Evolutionary conservation across 2,888 invertebrate species (phyloP).

Genomic region (Chromoteleia sp.): DNA sequence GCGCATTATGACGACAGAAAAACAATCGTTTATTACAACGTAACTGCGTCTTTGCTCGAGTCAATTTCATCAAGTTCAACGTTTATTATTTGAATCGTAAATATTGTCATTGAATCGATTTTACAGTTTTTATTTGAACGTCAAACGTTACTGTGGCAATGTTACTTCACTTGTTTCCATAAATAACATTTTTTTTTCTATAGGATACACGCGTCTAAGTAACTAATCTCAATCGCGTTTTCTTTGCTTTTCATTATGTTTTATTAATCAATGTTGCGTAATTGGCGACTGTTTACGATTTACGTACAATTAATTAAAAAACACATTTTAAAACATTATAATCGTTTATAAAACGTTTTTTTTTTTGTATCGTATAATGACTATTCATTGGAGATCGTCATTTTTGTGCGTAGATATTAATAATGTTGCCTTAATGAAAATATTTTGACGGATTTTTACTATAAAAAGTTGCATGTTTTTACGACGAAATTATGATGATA

Average conservation of each 20-base stretch:
- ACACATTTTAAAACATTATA: too few species aligned
- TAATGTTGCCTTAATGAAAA: too few species aligned
- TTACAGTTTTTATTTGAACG: not conserved
- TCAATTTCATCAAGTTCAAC: not conserved
- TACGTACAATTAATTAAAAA: not conserved
- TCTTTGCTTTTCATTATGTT: constrained; percentile 2
- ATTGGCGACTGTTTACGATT: not conserved
- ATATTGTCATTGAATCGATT: not conserved
- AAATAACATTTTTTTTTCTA: not conserved
- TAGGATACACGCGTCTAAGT: not conserved
- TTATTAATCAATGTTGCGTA: not conserved
- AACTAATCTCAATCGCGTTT: not conserved
- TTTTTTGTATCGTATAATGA: too few species aligned
- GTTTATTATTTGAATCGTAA: not conserved
- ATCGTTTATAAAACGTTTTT: too few species aligned
- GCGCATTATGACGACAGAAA: not conserved
- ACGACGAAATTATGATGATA: too few species aligned
- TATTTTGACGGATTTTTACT: too few species aligned
- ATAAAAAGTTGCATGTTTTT: too few species aligned
- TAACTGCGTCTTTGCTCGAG: not conserved
- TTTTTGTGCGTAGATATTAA: too few species aligned
- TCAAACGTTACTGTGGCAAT: not conserved
- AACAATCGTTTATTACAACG: not conserved
- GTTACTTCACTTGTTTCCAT: not conserved
- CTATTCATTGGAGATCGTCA: too few species aligned